Conservation (phyloP, 53 echinoderm and acorn worm species). For the Holothuria leucospilota region DNA sequence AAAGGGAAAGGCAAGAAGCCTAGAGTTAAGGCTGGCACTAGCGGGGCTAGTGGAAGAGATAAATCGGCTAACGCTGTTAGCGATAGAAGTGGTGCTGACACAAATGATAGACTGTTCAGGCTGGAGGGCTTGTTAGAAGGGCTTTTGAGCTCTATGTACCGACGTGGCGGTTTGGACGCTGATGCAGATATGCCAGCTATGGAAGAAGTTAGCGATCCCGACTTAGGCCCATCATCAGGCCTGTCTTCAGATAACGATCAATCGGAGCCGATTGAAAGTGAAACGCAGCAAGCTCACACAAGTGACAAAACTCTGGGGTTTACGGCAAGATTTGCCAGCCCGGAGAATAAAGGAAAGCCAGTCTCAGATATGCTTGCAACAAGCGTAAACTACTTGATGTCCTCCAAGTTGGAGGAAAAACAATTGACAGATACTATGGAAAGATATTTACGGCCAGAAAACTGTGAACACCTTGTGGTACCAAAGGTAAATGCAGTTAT, state of each 20-base stretch:
- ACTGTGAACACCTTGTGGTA: conserved; percentile 12
- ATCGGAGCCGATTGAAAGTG: not conserved
- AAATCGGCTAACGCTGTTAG: not conserved
- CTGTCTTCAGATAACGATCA: not conserved
- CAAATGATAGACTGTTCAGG: not conserved
- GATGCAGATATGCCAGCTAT: conserved; percentile 12
- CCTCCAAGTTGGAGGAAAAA: conserved; percentile 27
- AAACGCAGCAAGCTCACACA: not conserved
- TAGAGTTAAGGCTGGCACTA: conserved; percentile 2
- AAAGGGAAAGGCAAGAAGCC: conserved; percentile 27
- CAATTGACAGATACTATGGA: not conserved
- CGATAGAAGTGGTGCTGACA: not conserved
- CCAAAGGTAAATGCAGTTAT: conserved; percentile 3
- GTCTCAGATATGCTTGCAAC: conserved; percentile 4
- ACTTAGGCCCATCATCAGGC: not conserved
- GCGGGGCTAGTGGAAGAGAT: not conserved
- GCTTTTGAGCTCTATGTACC: not conserved
- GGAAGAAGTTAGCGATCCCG: not conserved
- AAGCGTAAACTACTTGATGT: not conserved
- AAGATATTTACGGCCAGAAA: not conserved
- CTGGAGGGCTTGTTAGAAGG: conserved; percentile 20
- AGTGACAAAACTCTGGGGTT: not conserved
- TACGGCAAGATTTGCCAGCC: not conserved
- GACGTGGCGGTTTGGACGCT: not conserved
- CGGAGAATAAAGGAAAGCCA: not conserved